Percentiles rank a stretch among this genome's conserved stretches.
phyloP scores from a whole-genome alignment of 1,140 invertebrate species.

The Hycleus cichorii region DNA sequence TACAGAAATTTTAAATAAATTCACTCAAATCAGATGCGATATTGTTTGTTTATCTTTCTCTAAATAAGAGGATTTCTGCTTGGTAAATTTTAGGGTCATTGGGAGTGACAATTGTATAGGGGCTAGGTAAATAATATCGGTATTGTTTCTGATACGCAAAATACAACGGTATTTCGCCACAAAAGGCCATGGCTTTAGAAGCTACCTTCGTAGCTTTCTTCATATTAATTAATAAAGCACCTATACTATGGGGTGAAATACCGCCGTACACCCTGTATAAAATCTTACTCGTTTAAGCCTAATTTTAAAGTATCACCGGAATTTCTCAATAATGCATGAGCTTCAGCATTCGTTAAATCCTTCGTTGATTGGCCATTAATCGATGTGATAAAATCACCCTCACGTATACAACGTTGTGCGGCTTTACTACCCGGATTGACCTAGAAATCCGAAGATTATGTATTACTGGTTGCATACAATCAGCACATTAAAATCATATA shows the following conservation, averaged over 20 bases:
- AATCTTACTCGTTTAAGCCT: constrained; percentile 67
- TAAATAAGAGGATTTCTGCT: constrained; percentile 19
- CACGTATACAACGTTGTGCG: constrained; percentile 63
- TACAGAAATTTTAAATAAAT: neutral
- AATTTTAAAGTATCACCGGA: constrained; percentile 62
- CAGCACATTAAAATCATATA: too few relatives aligned
- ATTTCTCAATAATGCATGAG: constrained; percentile 63
- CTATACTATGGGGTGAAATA: too few relatives aligned
- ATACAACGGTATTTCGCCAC: too few relatives aligned
- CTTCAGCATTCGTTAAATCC: constrained; percentile 64
- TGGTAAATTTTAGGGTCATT: constrained; percentile 13
- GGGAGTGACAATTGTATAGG: constrained; percentile 8
- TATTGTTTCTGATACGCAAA: neutral
- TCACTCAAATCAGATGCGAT: neutral
- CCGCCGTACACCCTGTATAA: neutral
- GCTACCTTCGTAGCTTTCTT: too few relatives aligned
- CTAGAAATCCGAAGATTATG: constrained; percentile 46
- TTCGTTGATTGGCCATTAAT: constrained; percentile 67
- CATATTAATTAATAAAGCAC: too few relatives aligned
- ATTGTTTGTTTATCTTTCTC: constrained; percentile 3
- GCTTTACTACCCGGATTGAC: constrained; percentile 79
- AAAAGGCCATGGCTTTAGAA: too few relatives aligned
- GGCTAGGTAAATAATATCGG: neutral
- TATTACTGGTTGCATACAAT: constrained; percentile 12
- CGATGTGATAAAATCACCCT: constrained; percentile 71